These are phyloP conservation scores for Eumeta japonica DNA, from an alignment of 1,140 invertebrate genomes.

Conservation along the genomic window DNA sequence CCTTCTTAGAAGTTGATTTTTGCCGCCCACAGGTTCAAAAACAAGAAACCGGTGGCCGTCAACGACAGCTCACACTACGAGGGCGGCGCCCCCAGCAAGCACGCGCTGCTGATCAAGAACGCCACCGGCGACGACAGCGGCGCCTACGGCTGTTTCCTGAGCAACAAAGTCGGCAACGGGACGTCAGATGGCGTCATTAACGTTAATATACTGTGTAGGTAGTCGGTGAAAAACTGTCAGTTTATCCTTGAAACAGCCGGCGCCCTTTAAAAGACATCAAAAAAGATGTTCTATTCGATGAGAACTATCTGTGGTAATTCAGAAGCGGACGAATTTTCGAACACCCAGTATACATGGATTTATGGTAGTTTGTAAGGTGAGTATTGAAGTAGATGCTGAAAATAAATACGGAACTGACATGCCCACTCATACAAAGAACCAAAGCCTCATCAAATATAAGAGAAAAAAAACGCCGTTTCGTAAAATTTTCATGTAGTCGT, in stretches of 20 bases:
- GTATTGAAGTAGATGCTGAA: too few species aligned
- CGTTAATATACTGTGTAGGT: conserved; percentile 80
- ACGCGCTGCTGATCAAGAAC: conserved; percentile 74
- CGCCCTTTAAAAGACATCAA: neutral
- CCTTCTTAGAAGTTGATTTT: neutral
- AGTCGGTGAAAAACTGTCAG: conserved; percentile 6
- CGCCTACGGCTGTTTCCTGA: conserved; percentile 74
- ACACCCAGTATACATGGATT: too few species aligned
- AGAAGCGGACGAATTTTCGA: too few species aligned
- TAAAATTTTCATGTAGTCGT: too few species aligned
- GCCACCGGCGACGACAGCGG: conserved; percentile 75
- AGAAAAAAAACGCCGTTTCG: too few species aligned
- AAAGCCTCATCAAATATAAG: too few species aligned
- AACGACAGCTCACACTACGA: conserved; percentile 67
- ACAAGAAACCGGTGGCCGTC: conserved; percentile 67
- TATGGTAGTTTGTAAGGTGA: too few species aligned
- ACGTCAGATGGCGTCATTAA: conserved; percentile 68
- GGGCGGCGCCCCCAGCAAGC: conserved; percentile 68
- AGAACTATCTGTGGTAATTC: too few species aligned
- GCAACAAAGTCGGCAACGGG: conserved; percentile 72
- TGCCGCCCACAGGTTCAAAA: conserved; percentile 66
- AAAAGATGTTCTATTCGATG: too few species aligned
- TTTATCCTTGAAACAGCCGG: neutral
- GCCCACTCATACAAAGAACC: too few species aligned
- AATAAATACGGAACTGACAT: too few species aligned